Base-by-base conservation (phyloP, 2,797 vertebrate genomes). In the Phrynocephalus guinanensis region DNA sequence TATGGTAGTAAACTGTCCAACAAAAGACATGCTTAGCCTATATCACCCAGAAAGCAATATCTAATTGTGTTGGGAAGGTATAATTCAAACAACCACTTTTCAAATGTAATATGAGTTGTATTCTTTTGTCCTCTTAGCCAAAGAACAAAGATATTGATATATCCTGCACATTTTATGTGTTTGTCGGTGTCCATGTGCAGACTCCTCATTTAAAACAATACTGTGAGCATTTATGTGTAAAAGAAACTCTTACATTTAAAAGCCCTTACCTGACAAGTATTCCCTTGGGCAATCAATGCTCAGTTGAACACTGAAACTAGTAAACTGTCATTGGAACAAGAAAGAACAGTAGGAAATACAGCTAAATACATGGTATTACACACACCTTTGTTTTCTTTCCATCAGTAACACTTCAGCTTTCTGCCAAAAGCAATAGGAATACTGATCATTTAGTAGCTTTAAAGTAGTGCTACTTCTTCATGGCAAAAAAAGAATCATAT, bases 331-430 rank as follows among this genome's bases (percentile, higher is more conserved):
- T 24, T 71, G 22, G 70, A 86, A 83, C 0, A 50, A 48, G 67
- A 82, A 68, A 1, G 9, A 90, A 48, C 3, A 5, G n/a, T 28
- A 68, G 70, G 90, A 88, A 89, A 82, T 0, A 0, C 22, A 83
- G 66, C 76, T 86, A 38, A 87, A 90, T n/a, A 18, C 3, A 1
- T 7, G 9, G 28, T 91, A 84, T 77, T 88, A 13, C 66, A 82
- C 89, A 81, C 6, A 66, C 5, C 1, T 90, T 93, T 87, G 22
- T 26, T 16, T 72, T 87, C 63, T 90, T 73, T 79, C 68, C 60
- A 91, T 92, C 88, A 28, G 8, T 67, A 80, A 86, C 82, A 71
- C 1, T 0, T 11, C 0, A 0, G 15, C 15, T 9, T 91, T 66
- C 63, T 86, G 18, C 86, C 56, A 73, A 72, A 90, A 91, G 52